Evolutionary conservation across 2,113 vertebrate genomes (phyloP), one percentile per base, ranked within the genome.

Genomic region (Ahaetulla prasina): DNA sequence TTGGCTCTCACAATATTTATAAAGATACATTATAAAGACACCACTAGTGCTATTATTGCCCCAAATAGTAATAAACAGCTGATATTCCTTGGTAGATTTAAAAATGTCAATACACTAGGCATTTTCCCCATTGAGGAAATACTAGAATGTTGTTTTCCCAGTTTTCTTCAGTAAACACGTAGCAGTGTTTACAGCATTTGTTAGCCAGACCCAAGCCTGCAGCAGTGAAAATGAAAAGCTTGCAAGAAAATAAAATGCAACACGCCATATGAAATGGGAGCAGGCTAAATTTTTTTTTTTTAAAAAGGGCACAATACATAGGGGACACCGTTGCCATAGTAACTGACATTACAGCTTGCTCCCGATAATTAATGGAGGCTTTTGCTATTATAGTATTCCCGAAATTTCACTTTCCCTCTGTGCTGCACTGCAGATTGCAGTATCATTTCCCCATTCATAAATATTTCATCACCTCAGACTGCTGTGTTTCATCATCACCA

Each of bases 351-450:
- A 96, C 94, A 94, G 96, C 97, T 96, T 95, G 97, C 97, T 97
- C 97, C 97, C 3, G 94, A 97, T 98, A 98, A 98, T 98, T 98
- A 98, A 98, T 97, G 97, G 97, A 98, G 96, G 97, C 96, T 94
- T 97, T 96, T 95, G 97, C 97, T 97, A 97, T 98, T 97, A 97
- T 97, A 95, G 97, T 95, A 95, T 96, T 97, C 97, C 95, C 95
- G 96, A 97, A 97, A 97, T 97, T 97, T 97, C 94, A 52, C 96
- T 96, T 96, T 96, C 96, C 96, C 93, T 47, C 90, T 35, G 95
- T 91, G 97, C 97, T 97, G 97, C 97, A 97, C 96, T 97, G 97
- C 98, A 98, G 98, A 97, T 96, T 95, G 97, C 97, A 98, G 97
- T 94, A 96, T 96, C 96, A 95, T 96, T 97, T 97, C 97, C 97